Conservation (phyloP, 2,888 invertebrate genomes). For the Lymantria monacha region DNA sequence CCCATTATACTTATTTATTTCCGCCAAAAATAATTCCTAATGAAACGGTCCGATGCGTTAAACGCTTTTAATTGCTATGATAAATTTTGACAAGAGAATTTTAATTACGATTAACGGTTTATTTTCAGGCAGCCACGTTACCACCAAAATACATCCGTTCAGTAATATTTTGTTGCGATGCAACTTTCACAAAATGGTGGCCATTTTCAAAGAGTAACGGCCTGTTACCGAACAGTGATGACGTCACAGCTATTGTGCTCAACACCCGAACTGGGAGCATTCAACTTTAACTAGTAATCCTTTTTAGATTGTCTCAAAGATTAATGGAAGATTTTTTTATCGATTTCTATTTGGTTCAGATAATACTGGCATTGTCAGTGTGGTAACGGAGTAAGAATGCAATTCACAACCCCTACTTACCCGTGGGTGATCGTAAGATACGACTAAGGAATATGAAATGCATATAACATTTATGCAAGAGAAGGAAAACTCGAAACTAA, state of each 20-base stretch:
- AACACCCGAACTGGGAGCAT: conserved; percentile 15
- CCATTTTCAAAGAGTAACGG: conserved; percentile 7
- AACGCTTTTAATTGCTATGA: conserved; percentile 3
- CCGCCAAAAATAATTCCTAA: too few species aligned
- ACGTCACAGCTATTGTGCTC: conserved; percentile 16
- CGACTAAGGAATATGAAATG: too few species aligned
- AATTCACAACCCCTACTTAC: too few species aligned
- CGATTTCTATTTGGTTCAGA: too few species aligned
- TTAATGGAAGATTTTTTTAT: too few species aligned
- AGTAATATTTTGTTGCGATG: conserved; percentile 6
- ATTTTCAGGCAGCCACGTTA: conserved; percentile 1
- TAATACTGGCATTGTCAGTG: too few species aligned
- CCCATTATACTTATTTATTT: too few species aligned
- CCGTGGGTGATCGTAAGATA: too few species aligned
- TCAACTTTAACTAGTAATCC: conserved; percentile 19
- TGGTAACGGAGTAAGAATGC: too few species aligned
- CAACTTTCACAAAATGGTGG: conserved; percentile 17
- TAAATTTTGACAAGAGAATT: not conserved
- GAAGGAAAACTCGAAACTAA: too few species aligned
- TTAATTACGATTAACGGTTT: conserved; percentile 4
- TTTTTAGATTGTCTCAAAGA: conserved; percentile 21
- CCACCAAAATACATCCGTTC: not conserved
- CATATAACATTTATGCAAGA: too few species aligned
- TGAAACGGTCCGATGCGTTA: not conserved
- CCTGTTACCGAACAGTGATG: conserved; percentile 11